Percentiles rank a stretch among this genome's conserved stretches.
These are phyloP conservation scores for Drosophila macrospina DNA, from an alignment of 2,888 invertebrate species.

Conservation along the genomic window DNA sequence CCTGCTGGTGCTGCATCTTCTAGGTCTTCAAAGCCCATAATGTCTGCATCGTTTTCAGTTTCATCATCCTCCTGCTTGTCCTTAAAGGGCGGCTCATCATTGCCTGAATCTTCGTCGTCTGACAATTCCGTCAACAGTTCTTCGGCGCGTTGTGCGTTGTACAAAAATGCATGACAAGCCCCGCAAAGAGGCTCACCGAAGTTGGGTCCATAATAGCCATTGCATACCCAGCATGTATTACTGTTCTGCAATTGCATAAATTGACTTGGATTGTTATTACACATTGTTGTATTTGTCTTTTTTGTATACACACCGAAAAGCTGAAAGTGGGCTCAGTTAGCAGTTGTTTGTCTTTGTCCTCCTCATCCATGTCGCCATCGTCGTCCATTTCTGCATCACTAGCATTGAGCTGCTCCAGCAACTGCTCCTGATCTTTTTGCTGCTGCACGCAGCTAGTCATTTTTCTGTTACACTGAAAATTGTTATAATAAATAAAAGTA, in stretches of 20 bases:
- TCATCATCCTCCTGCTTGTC: slow-evolving; percentile 84
- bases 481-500: slow-evolving; percentile 28
- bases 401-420: slow-evolving; percentile 60
- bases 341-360: slow-evolving; percentile 47
- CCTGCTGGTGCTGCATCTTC: slow-evolving; percentile 74
- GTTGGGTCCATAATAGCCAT: slow-evolving; percentile 96
- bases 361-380: slow-evolving; percentile 43
- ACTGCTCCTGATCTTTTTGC: slow-evolving; percentile 70
- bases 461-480: slow-evolving; percentile 45
- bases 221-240: slow-evolving; percentile 91
- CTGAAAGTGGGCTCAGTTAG: slow-evolving; percentile 72
- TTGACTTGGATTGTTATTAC: slow-evolving; percentile 3
- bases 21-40: slow-evolving; percentile 76
- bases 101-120: slow-evolving; percentile 96
- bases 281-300: not conserved
- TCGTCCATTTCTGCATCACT: slow-evolving; percentile 73
- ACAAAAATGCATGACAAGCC: slow-evolving; percentile 96
- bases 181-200: slow-evolving; percentile 96
- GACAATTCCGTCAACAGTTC: slow-evolving; percentile 85
- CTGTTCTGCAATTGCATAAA: slow-evolving; percentile 74
- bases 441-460: slow-evolving; percentile 80
- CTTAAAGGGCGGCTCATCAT: slow-evolving; percentile 92
- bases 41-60: slow-evolving; percentile 78
- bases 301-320: slow-evolving; percentile 78
- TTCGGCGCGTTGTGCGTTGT: slow-evolving; percentile 88